A percentile compares a stretch with the other conserved stretches of the same genome.
These are phyloP conservation scores for Lepus oiostolus DNA, from an alignment of 2,797 vertebrate genomes.

Conservation along the genomic window DNA sequence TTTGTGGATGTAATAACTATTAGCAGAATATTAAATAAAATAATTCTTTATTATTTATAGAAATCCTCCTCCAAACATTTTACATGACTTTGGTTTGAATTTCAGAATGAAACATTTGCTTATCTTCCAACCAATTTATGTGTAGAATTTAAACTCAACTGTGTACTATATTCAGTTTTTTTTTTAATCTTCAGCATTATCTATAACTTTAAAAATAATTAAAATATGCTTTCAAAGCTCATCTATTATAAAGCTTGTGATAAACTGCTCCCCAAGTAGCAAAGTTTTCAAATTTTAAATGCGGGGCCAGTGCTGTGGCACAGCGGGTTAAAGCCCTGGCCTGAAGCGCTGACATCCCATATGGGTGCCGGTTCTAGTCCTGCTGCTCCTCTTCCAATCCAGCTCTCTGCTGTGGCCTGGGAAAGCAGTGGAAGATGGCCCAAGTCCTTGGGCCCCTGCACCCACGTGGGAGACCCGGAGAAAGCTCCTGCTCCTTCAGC, in stretches of 20 bases:
- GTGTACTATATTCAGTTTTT: background rate
- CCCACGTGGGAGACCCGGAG: too few species aligned
- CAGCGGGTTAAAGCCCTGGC: too few species aligned
- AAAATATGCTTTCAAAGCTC: background rate
- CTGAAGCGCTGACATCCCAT: too few species aligned
- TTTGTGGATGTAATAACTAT: background rate
- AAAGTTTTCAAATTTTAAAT: too few species aligned
- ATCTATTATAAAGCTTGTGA: background rate
- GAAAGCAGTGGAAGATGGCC: too few species aligned
- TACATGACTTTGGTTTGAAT: background rate
- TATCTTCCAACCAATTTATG: background rate
- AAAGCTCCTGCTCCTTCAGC: background rate
- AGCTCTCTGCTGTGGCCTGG: too few species aligned
- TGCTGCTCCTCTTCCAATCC: too few species aligned
- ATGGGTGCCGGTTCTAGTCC: too few species aligned
- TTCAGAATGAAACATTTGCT: background rate
- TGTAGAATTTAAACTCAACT: background rate
- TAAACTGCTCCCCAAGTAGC: background rate
- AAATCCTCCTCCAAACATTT: slow-evolving; percentile 31
- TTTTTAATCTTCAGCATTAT: slow-evolving; percentile 46
- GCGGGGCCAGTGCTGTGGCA: too few species aligned
- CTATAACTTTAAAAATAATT: slow-evolving; percentile 17
- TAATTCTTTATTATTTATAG: background rate
- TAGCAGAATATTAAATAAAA: background rate
- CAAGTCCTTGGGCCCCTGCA: too few species aligned